Evolutionary conservation across 92 coral and sea anemone species (phyloP), one percentile per base, ranked within the genome.

Genomic region (Plumapathes pennacea): DNA sequence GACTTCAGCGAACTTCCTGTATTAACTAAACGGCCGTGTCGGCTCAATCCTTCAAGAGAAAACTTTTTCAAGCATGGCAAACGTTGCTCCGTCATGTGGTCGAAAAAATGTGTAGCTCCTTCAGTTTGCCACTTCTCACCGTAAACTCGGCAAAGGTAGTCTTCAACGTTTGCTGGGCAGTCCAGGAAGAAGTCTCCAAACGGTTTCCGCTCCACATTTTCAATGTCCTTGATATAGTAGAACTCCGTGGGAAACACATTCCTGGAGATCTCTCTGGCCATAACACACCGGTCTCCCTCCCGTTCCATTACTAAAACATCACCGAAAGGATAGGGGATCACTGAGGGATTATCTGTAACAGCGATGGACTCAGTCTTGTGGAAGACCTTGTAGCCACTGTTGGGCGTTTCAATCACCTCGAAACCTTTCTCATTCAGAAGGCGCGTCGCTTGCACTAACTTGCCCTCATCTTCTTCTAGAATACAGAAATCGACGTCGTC

Each of bases 401-500:
- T 10, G 12, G 62, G 67, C 20, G 50, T 76, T 32, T 74, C 87
- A 28, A 60, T 49, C 10, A 81, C 10, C 13, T 50, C 74, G 62
- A 60, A 81, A 11, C 54, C 87, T 21, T 67, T 58, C 1, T 54
- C 42, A 3, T 13, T 10, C 22, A 81, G 29, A 51, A 43, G 36
- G 14, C 10, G 12, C 21, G 57, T 52, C 6, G 41, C 46, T 25
- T 38, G 44, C 12, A 34, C 49, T 22, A 83, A 38, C 21, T 77
- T 83, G 5, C n/a, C 27, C 49, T 69, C 83, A 62, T 70, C 85
- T 42, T 78, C 64, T 19, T 77, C 43, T n/a, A 32, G 64, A 25
- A 83, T 33, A 25, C 89, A 83, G 25, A 83, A 31, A 31, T 83
- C 89, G 9, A 83, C 47, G 25, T 83, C 89, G 25, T 83, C 89